phyloP scores from a whole-genome alignment of 2,113 vertebrate species.

The Syrrhaptes paradoxus region DNA sequence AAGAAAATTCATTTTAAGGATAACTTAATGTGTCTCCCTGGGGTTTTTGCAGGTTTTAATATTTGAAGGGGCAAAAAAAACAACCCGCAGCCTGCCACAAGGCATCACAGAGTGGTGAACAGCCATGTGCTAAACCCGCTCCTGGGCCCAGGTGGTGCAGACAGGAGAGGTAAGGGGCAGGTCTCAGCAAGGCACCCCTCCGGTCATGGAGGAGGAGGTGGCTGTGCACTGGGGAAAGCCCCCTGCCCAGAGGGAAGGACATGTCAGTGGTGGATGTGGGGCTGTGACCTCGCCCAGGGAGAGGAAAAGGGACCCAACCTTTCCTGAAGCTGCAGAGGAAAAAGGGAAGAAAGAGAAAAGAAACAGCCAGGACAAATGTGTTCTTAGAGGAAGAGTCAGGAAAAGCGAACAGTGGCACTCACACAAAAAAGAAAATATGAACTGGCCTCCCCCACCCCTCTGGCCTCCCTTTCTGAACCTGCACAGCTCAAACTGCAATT shows the following conservation, averaged over 20 bases:
- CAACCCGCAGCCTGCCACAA: neutral
- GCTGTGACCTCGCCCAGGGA: neutral
- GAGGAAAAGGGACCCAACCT: neutral
- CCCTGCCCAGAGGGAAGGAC: neutral
- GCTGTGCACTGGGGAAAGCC: neutral
- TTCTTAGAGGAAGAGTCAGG: conserved; percentile 3
- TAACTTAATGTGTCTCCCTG: neutral
- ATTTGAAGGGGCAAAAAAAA: neutral
- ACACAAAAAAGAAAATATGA: neutral
- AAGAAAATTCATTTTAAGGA: neutral
- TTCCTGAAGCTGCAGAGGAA: neutral
- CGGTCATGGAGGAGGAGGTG: neutral
- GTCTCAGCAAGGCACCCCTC: neutral
- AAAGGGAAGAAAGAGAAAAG: neutral
- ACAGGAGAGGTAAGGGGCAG: neutral
- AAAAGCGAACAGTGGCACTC: neutral
- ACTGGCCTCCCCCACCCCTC: neutral
- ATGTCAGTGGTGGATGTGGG: rapidly evolving
- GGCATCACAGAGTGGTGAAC: neutral
- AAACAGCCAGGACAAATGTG: neutral
- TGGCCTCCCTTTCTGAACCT: neutral
- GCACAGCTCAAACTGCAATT: neutral
- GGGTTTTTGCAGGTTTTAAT: neutral
- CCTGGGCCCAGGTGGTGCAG: neutral
- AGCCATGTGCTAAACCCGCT: neutral